Conservation (phyloP, 2,888 invertebrate species). For the Idaea aversata region DNA sequence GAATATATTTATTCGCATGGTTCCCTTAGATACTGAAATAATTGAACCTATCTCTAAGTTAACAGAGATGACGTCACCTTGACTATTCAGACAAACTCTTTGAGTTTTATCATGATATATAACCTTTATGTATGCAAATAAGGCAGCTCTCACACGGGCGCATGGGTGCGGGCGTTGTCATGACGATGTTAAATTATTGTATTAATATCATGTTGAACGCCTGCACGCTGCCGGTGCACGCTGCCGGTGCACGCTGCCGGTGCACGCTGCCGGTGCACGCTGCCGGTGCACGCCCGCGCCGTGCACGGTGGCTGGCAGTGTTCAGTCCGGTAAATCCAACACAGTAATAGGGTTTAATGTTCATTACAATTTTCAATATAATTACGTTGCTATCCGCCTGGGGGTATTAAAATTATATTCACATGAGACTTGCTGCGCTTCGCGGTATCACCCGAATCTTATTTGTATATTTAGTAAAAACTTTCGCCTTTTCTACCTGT, state of each 20-base stretch:
- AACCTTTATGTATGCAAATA: background rate
- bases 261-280: background rate
- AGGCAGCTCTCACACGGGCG: background rate
- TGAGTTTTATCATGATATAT: background rate
- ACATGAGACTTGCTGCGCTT: no score
- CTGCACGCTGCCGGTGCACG: background rate
- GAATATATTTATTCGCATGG: background rate
- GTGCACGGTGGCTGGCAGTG: background rate
- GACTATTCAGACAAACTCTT: constrained; percentile 8
- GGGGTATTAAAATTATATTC: no score
- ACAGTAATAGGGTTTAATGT: background rate
- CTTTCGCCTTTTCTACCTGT: no score
- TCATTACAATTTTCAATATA: background rate
- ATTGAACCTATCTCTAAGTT: background rate
- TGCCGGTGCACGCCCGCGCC: no score
- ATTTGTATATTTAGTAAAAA: no score
- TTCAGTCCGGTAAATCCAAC: background rate
- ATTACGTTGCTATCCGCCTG: no score
- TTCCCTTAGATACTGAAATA: background rate
- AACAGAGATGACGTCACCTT: background rate
- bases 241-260: background rate
- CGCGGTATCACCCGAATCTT: no score
- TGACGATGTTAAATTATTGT: constrained; percentile 11
- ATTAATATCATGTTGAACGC: background rate
- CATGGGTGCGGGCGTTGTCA: background rate